Evolutionary conservation across 2,113 vertebrate species (phyloP).

Genomic region (Sisor rabdophorus): DNA sequence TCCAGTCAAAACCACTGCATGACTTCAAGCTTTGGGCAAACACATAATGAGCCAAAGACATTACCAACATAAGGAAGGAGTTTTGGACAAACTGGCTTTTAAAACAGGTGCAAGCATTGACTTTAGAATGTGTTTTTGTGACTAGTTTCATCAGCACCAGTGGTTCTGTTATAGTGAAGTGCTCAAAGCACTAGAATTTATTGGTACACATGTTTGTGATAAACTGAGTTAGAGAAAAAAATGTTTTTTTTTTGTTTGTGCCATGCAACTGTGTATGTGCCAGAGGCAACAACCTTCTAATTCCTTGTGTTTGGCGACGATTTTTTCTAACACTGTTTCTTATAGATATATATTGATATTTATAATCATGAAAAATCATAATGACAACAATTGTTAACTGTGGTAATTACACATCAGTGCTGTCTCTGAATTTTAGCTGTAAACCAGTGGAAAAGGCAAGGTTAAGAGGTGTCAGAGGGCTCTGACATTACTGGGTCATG

Average conservation of each 20-base stretch:
- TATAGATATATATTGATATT: not conserved
- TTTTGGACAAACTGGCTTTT: conserved; percentile 47
- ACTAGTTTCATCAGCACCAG: not conserved
- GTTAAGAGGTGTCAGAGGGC: conserved; percentile 43
- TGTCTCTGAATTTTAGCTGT: not conserved
- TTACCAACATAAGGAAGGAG: conserved; percentile 50
- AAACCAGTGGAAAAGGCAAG: not conserved
- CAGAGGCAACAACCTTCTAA: not conserved
- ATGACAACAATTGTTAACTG: not conserved
- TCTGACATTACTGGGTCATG: conserved; percentile 25
- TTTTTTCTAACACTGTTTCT: not conserved
- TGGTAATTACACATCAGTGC: not conserved
- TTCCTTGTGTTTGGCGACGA: not conserved
- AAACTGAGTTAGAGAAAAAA: not conserved
- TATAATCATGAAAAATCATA: not conserved
- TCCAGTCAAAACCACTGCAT: conserved; percentile 50
- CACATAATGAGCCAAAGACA: conserved; percentile 52
- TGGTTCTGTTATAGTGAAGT: conserved; percentile 3
- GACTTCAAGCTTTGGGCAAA: conserved; percentile 44
- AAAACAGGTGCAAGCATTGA: conserved; percentile 56
- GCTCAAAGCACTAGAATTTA: not conserved
- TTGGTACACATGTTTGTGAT: conserved; percentile 8
- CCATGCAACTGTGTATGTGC: conserved; percentile 2
- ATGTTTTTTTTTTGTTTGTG: not conserved
- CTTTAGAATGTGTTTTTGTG: conserved; percentile 1